Evolutionary conservation across 2,797 vertebrate species (phyloP).

Genomic region (Gouania willdenowi): DNA sequence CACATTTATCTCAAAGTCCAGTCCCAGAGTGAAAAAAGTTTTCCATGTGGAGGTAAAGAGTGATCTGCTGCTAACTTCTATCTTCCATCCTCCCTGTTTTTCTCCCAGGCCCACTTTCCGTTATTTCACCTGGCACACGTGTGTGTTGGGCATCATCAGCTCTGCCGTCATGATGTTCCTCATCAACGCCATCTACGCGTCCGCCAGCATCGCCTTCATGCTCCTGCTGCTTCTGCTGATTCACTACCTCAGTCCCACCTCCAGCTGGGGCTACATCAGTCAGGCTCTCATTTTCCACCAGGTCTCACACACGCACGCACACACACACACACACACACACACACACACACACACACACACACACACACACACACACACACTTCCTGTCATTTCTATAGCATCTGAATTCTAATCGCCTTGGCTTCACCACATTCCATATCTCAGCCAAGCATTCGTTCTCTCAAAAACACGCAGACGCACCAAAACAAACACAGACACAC

Average conservation of each 20-base stretch:
- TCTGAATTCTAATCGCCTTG: constrained; percentile 61
- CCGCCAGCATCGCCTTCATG: constrained; percentile 86
- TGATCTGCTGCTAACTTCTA: too few species aligned
- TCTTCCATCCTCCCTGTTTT: not conserved
- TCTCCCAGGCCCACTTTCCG: constrained; percentile 81
- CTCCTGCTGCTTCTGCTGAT: constrained; percentile 85
- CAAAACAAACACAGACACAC: constrained; percentile 11
- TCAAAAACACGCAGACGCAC: constrained; percentile 26
- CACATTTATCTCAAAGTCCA: too few species aligned
- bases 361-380: not conserved
- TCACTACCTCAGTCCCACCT: constrained; percentile 88
- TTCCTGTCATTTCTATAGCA: constrained; percentile 59
- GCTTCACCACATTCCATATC: constrained; percentile 54
- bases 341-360: not conserved
- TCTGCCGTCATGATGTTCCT: constrained; percentile 90
- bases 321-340: constrained; percentile 12
- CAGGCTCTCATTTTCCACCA: constrained; percentile 94
- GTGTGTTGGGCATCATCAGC: constrained; percentile 83
- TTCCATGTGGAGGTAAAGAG: too few species aligned
- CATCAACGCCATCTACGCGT: constrained; percentile 87
- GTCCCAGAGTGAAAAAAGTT: too few species aligned
- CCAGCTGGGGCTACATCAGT: constrained; percentile 92
- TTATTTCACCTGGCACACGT: constrained; percentile 90
- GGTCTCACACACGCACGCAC: constrained; percentile 61
- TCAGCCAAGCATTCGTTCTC: constrained; percentile 58